Base-by-base conservation (phyloP, 92 coral and sea anemone genomes). In the Epizoanthus ramosus region DNA sequence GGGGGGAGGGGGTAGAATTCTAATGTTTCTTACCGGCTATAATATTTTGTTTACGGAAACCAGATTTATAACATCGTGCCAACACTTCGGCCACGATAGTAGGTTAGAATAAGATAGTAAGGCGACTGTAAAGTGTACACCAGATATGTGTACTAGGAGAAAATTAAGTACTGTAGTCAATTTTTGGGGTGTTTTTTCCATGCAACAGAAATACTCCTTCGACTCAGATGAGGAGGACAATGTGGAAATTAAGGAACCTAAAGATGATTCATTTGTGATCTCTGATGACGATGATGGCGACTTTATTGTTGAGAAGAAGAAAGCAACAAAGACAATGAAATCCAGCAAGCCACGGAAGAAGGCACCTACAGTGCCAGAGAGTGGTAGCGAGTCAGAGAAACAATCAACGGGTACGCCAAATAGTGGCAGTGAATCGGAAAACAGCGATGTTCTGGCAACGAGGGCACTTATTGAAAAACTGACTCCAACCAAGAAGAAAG, bases 161-260 rank as follows among this genome's bases (percentile, higher is more conserved):
- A 28, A 28, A 28, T 28, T 28, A 28, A 28, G 31, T n/a, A n/a
- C n/a, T n/a, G n/a, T n/a, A n/a, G n/a, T n/a, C 31, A 28, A 28
- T 17, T 35, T 25, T 65, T 65, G 16, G n/a, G n/a, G n/a, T n/a
- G n/a, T n/a, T n/a, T n/a, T n/a, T n/a, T 33, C 58, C 67, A 58
- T 16, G 35, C 82, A 19, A 59, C 50, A 10, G 39, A 57, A 28
- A 16, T 56, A 17, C 18, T 17, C 63, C 33, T 57, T 57, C 1
- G 37, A 54, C 71, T 77, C 82, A 21, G 82, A 77, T 22, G 82
- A 77, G 82, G 71, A 77, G 82, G 82, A 76, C 12, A 75, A 31
- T 33, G n/a, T 58, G 10, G 68, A 59, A 4, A 18, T 22, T 53
- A 76, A 76, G 37, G 69, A 68, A 15, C 4, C 70, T n/a, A 76